Percentiles rank a stretch among this genome's conserved stretches.
phyloP scores from a whole-genome alignment of 1,140 invertebrate species.

The Dreissena rostriformis region DNA sequence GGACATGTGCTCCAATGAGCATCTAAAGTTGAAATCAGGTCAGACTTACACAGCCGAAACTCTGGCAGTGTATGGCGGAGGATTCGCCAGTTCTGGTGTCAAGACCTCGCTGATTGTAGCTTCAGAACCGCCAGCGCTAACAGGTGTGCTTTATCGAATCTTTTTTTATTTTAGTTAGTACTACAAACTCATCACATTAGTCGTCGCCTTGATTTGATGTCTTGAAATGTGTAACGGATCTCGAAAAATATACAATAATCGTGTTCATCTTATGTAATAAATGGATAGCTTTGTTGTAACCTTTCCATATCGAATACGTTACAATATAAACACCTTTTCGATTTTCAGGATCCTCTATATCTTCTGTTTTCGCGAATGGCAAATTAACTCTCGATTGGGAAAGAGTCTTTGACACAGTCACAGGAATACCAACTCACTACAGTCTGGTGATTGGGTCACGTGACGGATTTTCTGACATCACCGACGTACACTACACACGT shows the following conservation, averaged over 20 bases:
- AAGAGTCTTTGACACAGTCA: background rate
- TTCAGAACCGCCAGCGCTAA: background rate
- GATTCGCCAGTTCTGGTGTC: background rate
- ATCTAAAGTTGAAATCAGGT: background rate
- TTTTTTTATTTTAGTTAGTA: no score
- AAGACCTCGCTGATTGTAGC: background rate
- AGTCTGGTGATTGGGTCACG: slow-evolving; percentile 3
- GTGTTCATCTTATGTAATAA: no score
- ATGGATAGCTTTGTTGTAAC: no score
- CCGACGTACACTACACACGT: background rate
- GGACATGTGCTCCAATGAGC: no score
- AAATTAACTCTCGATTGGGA: slow-evolving; percentile 11
- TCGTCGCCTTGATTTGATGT: no score
- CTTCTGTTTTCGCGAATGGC: background rate
- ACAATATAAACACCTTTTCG: no score
- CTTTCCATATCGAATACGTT: no score
- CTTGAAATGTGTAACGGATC: no score
- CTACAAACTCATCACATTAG: no score
- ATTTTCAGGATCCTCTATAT: no score
- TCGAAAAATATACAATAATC: no score
- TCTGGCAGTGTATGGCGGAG: slow-evolving; percentile 5
- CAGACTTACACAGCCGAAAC: background rate
- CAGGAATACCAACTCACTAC: background rate
- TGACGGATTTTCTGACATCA: slow-evolving; percentile 4
- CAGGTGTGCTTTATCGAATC: no score